Base-by-base conservation (phyloP, 2,113 vertebrate species). In the Ciconia boyciana region DNA sequence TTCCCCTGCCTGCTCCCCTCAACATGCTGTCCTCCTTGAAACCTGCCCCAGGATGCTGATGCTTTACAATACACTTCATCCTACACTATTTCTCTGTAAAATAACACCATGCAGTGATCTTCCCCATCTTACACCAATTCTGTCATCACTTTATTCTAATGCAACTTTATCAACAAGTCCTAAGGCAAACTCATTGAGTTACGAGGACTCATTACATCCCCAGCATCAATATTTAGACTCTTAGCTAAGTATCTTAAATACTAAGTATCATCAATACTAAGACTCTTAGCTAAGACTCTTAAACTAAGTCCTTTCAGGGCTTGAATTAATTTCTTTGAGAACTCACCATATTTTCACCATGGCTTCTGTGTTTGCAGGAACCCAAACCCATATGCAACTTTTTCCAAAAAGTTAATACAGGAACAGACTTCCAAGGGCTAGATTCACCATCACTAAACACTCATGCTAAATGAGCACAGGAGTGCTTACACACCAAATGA, bases 121-220 rank as follows among this genome's bases (percentile, higher is more conserved):
- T 36, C 44, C 19, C 24, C 10, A 1, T 9, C 34, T 65, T 18
- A 61, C 25, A 72, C 16, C 14, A 69, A 65, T 46, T 83, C 20
- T 19, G 13, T 19, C 1, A 0, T 20, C 32, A 4, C 18, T 83
- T 91, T 39, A n/a, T 49, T 78, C 57, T 68, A 41, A 69, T 28
- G 36, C 32, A 51, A 57, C 57, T 78, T 55, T 24, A 46, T 65
- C 16, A 71, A 41, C 25, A 61, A 80, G 21, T 61, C 54, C 25
- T 21, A 57, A 84, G 52, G 69, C 11, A 84, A 83, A 61, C 25
- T 69, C 49, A 19, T 1, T n/a, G 65, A 71, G 13, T 32, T 39
- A 58, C 0, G 0, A 81, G 28, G 57, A 41, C 36, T 78, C 11
- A 2, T 26, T 46, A 4, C 5, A n/a, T 17, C 48, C 21, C 24